Evolutionary conservation across 2,113 vertebrate species (phyloP).

Genomic region (Telmatochromis sp.): DNA sequence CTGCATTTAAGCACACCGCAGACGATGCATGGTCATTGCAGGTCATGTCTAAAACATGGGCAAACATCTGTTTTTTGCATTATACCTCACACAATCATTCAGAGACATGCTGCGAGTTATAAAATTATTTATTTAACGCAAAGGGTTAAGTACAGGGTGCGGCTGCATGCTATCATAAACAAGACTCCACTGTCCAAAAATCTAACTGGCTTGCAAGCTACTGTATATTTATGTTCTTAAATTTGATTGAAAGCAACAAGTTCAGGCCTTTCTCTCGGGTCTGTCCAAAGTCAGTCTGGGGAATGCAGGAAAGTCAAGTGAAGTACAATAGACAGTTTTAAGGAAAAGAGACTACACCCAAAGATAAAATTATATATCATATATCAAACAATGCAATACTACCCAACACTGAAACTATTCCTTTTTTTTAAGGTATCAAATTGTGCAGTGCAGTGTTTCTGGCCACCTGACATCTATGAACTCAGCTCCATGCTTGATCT

Average conservation of each 20-base stretch:
- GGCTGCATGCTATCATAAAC: not conserved
- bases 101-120: not conserved
- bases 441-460: not conserved
- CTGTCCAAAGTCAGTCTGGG: not conserved
- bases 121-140: not conserved
- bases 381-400: not conserved
- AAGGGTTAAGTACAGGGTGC: constrained; percentile 12
- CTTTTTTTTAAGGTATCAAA: not conserved
- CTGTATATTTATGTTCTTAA: constrained; percentile 29
- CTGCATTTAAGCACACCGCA: not conserved
- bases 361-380: not conserved
- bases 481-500: constrained; percentile 26
- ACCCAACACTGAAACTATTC: not conserved
- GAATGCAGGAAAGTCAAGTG: not conserved
- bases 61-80: not conserved
- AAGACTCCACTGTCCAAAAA: not conserved
- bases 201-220: not conserved
- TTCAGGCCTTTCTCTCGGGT: not conserved
- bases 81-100: not conserved
- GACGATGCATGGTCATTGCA: not conserved
- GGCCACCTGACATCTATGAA: constrained; percentile 29
- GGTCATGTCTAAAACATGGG: not conserved
- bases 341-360: not conserved
- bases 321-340: not conserved
- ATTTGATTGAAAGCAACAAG: constrained; percentile 30